phyloP scores from a whole-genome alignment of 2,113 vertebrate species.

The Neogale vison region DNA sequence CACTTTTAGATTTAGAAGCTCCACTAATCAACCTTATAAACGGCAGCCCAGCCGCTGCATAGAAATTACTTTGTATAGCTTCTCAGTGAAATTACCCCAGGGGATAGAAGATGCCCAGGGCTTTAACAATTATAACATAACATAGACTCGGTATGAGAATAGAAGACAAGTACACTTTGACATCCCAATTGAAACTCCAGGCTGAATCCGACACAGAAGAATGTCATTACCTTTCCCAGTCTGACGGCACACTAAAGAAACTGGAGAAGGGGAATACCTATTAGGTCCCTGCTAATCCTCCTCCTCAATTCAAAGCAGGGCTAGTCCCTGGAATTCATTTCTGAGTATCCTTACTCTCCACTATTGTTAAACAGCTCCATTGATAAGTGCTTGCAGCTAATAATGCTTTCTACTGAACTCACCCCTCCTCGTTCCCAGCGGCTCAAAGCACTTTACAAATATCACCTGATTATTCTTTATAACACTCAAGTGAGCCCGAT shows the following conservation, averaged over 20 bases:
- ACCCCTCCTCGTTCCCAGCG: conserved; percentile 64
- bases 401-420: conserved; percentile 64
- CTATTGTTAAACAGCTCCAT: conserved; percentile 74
- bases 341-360: conserved; percentile 66
- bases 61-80: conserved; percentile 74
- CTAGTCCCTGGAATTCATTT: conserved; percentile 72
- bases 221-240: conserved; percentile 74
- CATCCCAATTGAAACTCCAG: conserved; percentile 72
- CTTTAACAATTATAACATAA: conserved; percentile 56
- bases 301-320: conserved; percentile 74
- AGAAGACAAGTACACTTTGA: conserved; percentile 67
- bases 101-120: conserved; percentile 70
- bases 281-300: conserved; percentile 77
- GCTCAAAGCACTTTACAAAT: conserved; percentile 79
- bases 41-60: conserved; percentile 26
- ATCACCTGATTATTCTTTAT: conserved; percentile 81
- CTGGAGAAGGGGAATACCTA: conserved; percentile 66
- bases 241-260: conserved; percentile 65
- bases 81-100: conserved; percentile 45
- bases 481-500: conserved; percentile 75
- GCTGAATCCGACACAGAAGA: conserved; percentile 55
- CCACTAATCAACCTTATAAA: conserved; percentile 66
- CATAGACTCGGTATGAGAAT: conserved; percentile 41
- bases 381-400: conserved; percentile 71
- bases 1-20: conserved; percentile 54